phyloP scores from a whole-genome alignment of 1,140 invertebrate genomes.

The Drosophila nannoptera region DNA sequence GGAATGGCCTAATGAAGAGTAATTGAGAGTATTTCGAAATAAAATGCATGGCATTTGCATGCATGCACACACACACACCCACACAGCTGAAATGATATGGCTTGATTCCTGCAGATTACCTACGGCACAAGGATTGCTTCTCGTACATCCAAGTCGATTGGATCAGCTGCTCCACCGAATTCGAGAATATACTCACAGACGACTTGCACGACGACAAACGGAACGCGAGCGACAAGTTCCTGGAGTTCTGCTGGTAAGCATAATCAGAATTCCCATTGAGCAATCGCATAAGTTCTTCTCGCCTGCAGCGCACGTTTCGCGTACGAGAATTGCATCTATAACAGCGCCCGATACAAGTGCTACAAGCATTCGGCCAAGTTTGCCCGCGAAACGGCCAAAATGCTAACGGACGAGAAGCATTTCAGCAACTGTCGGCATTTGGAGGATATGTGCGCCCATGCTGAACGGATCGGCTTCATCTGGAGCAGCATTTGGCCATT shows the following conservation, averaged over 20 bases:
- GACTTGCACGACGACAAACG: conserved; percentile 62
- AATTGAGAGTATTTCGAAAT: too few relatives aligned
- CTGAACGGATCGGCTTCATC: conserved; percentile 6
- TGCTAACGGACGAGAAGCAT: conserved; percentile 75
- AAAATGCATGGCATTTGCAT: too few relatives aligned
- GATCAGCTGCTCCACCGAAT: conserved; percentile 66
- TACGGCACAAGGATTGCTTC: conserved; percentile 76
- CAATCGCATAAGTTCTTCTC: conserved; percentile 2
- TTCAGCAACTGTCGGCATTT: conserved; percentile 71
- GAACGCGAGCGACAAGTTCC: conserved; percentile 70
- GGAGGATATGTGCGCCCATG: conserved; percentile 57
- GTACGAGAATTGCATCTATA: conserved; percentile 78
- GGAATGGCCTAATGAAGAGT: too few relatives aligned
- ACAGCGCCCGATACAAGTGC: conserved; percentile 75
- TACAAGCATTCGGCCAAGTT: conserved; percentile 74
- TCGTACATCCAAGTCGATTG: conserved; percentile 71
- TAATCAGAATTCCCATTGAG: neutral
- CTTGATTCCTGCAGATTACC: conserved; percentile 57
- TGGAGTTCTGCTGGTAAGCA: conserved; percentile 76
- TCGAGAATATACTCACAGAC: conserved; percentile 68
- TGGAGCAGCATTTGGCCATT: conserved; percentile 21
- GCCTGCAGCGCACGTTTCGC: conserved; percentile 66
- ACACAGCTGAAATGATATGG: neutral
- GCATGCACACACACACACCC: too few relatives aligned
- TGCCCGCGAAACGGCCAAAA: conserved; percentile 75